Base-by-base conservation (phyloP, 2,888 invertebrate species). In the Hofmannophila pseudospretella region DNA sequence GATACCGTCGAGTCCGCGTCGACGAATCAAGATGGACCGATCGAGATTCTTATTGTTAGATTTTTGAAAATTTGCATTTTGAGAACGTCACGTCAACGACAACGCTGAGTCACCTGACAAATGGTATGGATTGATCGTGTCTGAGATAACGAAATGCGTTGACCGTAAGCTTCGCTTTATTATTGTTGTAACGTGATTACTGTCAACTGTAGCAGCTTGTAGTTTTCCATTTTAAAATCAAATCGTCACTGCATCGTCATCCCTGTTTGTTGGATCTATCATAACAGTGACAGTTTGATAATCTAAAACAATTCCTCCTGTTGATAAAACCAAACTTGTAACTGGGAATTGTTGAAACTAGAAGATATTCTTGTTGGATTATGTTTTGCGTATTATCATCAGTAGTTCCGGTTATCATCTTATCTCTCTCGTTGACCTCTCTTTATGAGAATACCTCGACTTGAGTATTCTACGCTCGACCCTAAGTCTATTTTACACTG, bases 41-140 rank as follows among this genome's bases (percentile, higher is more conserved):
- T 71, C 79, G 74, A 77, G 77, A 78, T 81, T 71, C 71, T 78
- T 75, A 85, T 85, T 86, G 82, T 85, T 81, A 73, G 63, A 63
- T 74, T 84, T 82, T 77, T 51, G 58, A 80, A 80, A 85, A 86
- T 85, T 85, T 86, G 85, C 86, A 86, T 86, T 86, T 86, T 84
- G 75, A 77, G 69, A 78, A 77, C 81, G 76, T 79, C 82, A 81
- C 73, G 85, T 84, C 84, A 81, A 59, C 81, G 76, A 77, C 82
- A 76, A 65, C 55, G 86, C 86, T 84, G 86, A 84, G 74, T 86
- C 86, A 86, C 69, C 69, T 82, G 85, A 86, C 85, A 82, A 84
- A 85, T 85, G 82, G 68, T 80, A 78, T 59, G 60, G 49, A 54
- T 64, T 54, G 85, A 85, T 86, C 75, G 73, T 78, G 79, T 78